Conservation (phyloP, 2,888 invertebrate species). For the Erpobdella octoculata region DNA sequence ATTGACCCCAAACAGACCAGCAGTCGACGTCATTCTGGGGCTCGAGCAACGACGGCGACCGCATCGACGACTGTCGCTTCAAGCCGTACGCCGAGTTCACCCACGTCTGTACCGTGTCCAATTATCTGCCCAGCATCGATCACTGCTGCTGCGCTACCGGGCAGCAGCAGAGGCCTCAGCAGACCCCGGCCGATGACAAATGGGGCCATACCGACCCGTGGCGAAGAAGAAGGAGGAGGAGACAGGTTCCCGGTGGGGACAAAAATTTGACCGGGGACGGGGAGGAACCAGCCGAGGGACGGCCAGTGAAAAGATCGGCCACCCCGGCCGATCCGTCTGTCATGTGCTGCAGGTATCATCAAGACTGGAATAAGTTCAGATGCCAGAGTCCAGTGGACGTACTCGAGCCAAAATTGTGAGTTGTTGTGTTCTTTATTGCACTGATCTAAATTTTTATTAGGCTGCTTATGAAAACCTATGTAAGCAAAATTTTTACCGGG, state of each 20-base stretch:
- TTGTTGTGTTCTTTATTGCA: neutral
- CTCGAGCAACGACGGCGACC: constrained; percentile 3
- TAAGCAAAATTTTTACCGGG: too few relatives aligned
- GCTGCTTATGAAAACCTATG: too few relatives aligned
- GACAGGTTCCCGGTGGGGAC: neutral
- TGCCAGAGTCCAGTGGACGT: constrained; percentile 32
- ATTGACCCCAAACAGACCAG: constrained; percentile 3
- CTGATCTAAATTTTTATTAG: too few relatives aligned
- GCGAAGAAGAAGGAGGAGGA: neutral
- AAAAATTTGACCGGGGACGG: neutral
- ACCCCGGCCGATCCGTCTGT: neutral
- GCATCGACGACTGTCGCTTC: constrained; percentile 4
- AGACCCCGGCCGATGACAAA: constrained; percentile 4
- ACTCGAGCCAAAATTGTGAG: constrained; percentile 24
- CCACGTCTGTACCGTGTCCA: constrained; percentile 25
- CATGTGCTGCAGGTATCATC: constrained; percentile 36
- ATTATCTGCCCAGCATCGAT: constrained; percentile 28
- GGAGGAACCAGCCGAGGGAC: neutral
- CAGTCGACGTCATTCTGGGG: constrained; percentile 20
- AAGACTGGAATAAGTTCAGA: constrained; percentile 34
- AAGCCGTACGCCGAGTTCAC: constrained; percentile 28
- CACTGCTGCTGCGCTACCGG: constrained; percentile 25
- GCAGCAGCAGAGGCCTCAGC: neutral
- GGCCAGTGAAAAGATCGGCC: constrained; percentile 11
- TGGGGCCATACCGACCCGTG: neutral